Evolutionary conservation across 1,140 invertebrate genomes (phyloP).

Genomic region (Bombus pyrosoma): DNA sequence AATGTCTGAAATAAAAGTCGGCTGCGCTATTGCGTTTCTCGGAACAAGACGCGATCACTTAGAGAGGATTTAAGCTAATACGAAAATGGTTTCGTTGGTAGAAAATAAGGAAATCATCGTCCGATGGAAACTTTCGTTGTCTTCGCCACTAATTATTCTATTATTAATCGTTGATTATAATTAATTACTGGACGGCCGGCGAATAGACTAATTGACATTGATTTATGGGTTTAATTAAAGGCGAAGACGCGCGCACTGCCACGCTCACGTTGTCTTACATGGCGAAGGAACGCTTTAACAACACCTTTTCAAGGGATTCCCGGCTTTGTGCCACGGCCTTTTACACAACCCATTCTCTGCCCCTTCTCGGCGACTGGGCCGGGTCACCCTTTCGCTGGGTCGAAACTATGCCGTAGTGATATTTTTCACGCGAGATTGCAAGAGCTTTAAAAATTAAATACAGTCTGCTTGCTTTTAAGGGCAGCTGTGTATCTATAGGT

Average conservation of each 20-base stretch:
- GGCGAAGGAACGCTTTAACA: conserved; percentile 70
- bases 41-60: neutral
- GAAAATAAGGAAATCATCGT: neutral
- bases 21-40: conserved; percentile 47
- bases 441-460: conserved; percentile 52
- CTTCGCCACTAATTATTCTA: conserved; percentile 70
- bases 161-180: conserved; percentile 79
- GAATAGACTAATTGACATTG: conserved; percentile 79
- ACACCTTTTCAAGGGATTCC: conserved; percentile 73
- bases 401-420: conserved; percentile 46
- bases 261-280: conserved; percentile 73
- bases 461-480: neutral
- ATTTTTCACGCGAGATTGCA: conserved; percentile 55
- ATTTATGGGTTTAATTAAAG: conserved; percentile 82
- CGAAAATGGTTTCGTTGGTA: neutral
- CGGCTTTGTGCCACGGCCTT: conserved; percentile 62
- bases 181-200: conserved; percentile 70
- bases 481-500: too few relatives aligned
- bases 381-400: conserved; percentile 33
- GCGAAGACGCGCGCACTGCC: conserved; percentile 67
- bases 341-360: conserved; percentile 46
- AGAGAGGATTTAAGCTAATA: neutral
- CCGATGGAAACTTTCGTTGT: conserved; percentile 48
- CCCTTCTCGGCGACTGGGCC: neutral
- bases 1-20: conserved; percentile 44